These are phyloP conservation scores for Actenoides lindsayi DNA, from an alignment of 2,113 vertebrate species.

Conservation along the genomic window DNA sequence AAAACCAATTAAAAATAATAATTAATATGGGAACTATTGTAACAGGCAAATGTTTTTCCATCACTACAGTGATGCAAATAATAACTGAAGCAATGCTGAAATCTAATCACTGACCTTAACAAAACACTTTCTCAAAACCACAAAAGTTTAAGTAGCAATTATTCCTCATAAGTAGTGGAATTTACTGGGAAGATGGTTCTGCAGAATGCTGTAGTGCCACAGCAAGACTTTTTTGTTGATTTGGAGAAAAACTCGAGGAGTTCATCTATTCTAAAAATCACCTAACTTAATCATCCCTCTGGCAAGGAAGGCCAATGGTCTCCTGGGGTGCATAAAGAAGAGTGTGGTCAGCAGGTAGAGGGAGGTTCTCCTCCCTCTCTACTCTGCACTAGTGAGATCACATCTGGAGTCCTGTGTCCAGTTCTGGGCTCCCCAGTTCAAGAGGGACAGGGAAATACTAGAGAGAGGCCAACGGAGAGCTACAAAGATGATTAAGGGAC, in stretches of 20 bases:
- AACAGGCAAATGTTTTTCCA: not conserved
- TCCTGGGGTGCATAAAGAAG: too few species aligned
- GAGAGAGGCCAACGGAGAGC: too few species aligned
- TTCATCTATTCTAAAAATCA: not conserved
- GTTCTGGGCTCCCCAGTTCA: too few species aligned
- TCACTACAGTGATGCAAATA: not conserved
- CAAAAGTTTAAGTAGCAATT: not conserved
- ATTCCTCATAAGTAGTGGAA: not conserved
- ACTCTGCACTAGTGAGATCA: too few species aligned
- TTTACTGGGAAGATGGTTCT: not conserved
- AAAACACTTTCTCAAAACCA: not conserved
- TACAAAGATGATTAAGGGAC: too few species aligned
- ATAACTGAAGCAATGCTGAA: not conserved
- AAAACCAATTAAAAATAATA: not conserved
- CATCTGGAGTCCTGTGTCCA: too few species aligned
- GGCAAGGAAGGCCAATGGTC: too few species aligned
- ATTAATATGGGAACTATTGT: not conserved
- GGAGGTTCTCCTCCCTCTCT: too few species aligned
- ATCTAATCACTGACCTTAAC: not conserved
- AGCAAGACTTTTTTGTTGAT: not conserved
- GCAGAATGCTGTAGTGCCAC: not conserved
- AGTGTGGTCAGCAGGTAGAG: too few species aligned
- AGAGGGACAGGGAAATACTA: too few species aligned
- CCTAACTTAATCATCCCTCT: too few species aligned
- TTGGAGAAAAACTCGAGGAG: not conserved